These are phyloP conservation scores for Lates calcarifer DNA, from an alignment of 2,113 vertebrate species.

Conservation along the genomic window DNA sequence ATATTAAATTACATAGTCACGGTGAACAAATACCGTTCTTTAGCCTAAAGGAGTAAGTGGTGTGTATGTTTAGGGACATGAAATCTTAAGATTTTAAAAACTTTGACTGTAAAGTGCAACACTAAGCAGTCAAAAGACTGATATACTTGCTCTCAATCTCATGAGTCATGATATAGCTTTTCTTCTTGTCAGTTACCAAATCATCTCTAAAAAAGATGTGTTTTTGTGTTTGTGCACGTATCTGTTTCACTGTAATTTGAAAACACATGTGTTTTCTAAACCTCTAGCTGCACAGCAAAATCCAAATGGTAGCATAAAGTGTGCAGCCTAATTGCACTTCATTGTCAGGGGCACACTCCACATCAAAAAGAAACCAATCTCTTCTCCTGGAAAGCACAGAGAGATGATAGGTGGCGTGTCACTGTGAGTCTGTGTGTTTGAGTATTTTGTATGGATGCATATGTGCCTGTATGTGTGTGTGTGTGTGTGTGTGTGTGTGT, in stretches of 20 bases:
- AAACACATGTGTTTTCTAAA: constrained; percentile 32
- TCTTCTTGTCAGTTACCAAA: not conserved
- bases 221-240: not conserved
- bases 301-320: constrained; percentile 41
- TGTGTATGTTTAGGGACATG: constrained; percentile 7
- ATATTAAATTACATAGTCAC: constrained; percentile 39
- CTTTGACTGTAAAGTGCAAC: not conserved
- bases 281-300: constrained; percentile 33
- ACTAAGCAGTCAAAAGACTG: not conserved
- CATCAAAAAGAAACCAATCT: constrained; percentile 49
- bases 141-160: not conserved
- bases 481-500: constrained; percentile 1
- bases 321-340: constrained; percentile 56
- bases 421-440: constrained; percentile 2
- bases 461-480: not conserved
- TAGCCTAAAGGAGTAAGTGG: constrained; percentile 29
- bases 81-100: not conserved
- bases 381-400: constrained; percentile 46
- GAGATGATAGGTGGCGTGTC: constrained; percentile 36
- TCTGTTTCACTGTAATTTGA: constrained; percentile 27
- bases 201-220: not conserved
- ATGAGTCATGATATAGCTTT: not conserved
- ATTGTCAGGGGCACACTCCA: constrained; percentile 48
- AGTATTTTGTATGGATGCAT: constrained; percentile 6
- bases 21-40: constrained; percentile 34